Evolutionary conservation across 2,797 vertebrate genomes (phyloP).

Genomic region (Knipowitschia caucasica): DNA sequence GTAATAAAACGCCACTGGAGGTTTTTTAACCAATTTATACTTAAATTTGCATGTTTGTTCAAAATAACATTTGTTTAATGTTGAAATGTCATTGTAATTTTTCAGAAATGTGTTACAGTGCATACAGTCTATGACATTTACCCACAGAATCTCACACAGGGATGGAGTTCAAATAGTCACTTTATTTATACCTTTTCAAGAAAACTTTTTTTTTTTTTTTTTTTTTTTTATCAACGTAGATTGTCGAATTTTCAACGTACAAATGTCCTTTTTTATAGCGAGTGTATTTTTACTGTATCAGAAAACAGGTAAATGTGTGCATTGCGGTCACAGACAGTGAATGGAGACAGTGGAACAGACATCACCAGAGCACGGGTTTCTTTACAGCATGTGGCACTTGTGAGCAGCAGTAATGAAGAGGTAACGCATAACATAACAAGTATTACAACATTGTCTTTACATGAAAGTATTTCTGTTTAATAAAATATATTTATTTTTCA

Average conservation of each 20-base stretch:
- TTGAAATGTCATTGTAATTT: no score
- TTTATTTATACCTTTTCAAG: not conserved
- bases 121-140: not conserved
- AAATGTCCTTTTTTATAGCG: no score
- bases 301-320: not conserved
- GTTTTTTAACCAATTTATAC: no score
- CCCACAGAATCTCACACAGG: not conserved
- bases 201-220: slow-evolving; percentile 37
- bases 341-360: not conserved
- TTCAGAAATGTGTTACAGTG: no score
- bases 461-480: not conserved
- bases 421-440: not conserved
- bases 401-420: slow-evolving; percentile 1
- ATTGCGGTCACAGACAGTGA: not conserved
- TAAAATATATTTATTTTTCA: not conserved
- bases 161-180: not conserved
- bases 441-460: not conserved
- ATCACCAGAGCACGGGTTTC: not conserved
- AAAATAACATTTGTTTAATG: no score
- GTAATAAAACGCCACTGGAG: no score
- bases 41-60: no score
- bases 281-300: slow-evolving; percentile 8
- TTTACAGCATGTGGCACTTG: slow-evolving; percentile 53
- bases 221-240: no score
- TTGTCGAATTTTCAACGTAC: no score